phyloP scores from a whole-genome alignment of 2,797 vertebrate species.

The Heliangelus exortis region DNA sequence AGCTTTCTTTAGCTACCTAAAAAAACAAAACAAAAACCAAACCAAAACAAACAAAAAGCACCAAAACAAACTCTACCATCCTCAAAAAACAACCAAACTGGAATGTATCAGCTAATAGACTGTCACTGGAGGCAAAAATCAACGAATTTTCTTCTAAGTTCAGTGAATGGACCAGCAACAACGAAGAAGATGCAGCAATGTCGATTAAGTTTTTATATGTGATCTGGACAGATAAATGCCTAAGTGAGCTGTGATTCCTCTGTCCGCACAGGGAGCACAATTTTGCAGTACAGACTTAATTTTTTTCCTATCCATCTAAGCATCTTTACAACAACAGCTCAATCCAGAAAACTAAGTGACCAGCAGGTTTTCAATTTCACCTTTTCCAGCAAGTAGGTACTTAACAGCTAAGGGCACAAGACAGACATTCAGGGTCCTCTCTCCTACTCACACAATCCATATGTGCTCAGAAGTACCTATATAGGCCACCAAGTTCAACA shows the following conservation, averaged over 20 bases:
- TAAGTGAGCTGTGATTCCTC: neutral
- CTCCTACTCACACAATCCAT: neutral
- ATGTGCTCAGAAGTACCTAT: neutral
- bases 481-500: neutral
- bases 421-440: neutral
- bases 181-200: neutral
- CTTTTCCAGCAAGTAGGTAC: neutral
- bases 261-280: neutral
- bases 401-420: neutral
- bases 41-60: neutral
- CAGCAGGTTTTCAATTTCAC: neutral
- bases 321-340: neutral
- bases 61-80: neutral
- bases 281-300: neutral
- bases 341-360: neutral
- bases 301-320: neutral
- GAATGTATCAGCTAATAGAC: neutral
- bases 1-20: neutral
- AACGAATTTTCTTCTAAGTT: neutral
- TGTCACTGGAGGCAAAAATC: neutral
- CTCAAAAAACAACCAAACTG: too few species aligned
- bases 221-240: neutral
- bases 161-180: neutral
- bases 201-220: neutral
- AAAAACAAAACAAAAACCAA: neutral